Conservation (phyloP, 1,140 invertebrate genomes). For the Alviniconcha marisindica region DNA sequence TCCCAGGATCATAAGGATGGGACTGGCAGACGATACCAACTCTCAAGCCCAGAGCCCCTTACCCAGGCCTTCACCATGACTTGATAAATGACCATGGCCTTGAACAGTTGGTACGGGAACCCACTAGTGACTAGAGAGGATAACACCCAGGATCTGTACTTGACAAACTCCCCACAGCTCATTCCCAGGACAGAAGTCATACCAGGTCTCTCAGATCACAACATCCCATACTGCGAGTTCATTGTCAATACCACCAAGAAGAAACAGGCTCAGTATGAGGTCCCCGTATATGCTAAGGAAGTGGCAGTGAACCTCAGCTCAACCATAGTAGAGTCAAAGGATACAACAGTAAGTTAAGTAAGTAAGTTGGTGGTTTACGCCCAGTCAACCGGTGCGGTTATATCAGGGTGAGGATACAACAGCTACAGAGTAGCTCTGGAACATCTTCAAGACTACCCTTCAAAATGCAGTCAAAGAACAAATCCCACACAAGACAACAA, state of each 20-base stretch:
- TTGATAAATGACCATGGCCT: neutral
- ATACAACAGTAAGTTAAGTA: no score
- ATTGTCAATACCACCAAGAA: neutral
- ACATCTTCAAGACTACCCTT: neutral
- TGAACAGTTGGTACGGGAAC: neutral
- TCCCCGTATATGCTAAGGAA: neutral
- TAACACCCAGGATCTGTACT: neutral
- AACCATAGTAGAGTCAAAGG: neutral
- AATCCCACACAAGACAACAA: neutral
- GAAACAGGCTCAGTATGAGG: neutral
- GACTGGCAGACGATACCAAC: neutral
- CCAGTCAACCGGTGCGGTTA: no score
- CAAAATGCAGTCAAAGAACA: neutral
- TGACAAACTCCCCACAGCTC: neutral
- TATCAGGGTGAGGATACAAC: no score
- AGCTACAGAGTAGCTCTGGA: neutral
- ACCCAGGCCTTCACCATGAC: neutral
- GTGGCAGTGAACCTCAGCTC: neutral
- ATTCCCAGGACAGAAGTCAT: neutral
- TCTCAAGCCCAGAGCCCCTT: neutral
- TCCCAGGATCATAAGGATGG: constrained; percentile 23
- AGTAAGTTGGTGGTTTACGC: no score
- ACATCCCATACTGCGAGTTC: neutral
- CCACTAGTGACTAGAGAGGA: constrained; percentile 13
- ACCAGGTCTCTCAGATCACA: neutral